phyloP scores from a whole-genome alignment of 2,797 vertebrate species.

The Epinephelus malabaricus region DNA sequence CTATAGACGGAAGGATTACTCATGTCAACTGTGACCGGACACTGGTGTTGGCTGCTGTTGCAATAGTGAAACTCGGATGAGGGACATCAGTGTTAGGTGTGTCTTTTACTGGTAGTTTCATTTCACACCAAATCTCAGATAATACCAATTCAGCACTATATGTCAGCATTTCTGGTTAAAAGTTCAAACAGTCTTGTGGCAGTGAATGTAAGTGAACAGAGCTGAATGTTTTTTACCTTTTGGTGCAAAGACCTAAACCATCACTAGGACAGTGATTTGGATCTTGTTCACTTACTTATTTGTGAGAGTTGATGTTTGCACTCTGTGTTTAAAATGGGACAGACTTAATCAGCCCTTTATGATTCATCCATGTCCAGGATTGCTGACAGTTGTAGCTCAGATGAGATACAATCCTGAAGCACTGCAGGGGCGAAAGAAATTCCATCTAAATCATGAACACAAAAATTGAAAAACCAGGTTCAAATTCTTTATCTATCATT shows the following conservation, averaged over 20 bases:
- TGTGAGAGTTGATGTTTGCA: not conserved
- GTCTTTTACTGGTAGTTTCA: not conserved
- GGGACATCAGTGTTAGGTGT: not conserved
- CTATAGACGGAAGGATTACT: not conserved
- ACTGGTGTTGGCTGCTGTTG: not conserved
- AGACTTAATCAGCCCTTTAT: not conserved
- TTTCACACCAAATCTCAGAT: not conserved
- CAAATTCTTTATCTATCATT: too few species aligned
- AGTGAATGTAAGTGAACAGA: not conserved
- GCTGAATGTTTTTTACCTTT: not conserved
- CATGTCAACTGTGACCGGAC: constrained; percentile 12
- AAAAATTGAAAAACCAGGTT: not conserved
- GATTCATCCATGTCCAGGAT: too few species aligned
- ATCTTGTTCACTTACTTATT: not conserved
- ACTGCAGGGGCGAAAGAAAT: not conserved
- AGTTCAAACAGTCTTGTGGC: not conserved
- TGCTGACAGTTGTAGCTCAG: not conserved
- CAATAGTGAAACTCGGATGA: constrained; percentile 37
- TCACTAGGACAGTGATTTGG: not conserved
- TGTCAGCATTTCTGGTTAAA: not conserved
- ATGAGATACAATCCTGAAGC: not conserved
- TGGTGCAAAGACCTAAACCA: not conserved
- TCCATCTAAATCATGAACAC: not conserved
- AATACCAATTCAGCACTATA: not conserved
- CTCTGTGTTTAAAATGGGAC: not conserved